A percentile compares a stretch with the other conserved stretches of the same genome.
Conservation (phyloP, 1,140 invertebrate species). For the Sycophaga agraensis region DNA sequence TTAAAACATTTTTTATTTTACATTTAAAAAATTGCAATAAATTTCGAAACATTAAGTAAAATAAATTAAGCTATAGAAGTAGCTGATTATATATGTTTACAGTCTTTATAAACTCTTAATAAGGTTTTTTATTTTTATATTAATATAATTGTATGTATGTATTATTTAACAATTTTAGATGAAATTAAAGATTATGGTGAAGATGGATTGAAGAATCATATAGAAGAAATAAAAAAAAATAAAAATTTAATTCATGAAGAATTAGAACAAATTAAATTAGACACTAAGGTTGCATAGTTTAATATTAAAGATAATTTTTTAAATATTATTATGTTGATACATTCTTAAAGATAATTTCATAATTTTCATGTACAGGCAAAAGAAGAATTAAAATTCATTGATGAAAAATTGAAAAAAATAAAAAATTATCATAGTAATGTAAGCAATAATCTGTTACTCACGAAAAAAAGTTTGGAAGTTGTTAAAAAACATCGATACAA, state of each 20-base stretch:
- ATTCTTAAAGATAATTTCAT: neutral
- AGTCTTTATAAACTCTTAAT: too few species aligned
- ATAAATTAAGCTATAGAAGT: too few species aligned
- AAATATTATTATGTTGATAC: neutral
- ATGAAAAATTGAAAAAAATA: conserved; percentile 66
- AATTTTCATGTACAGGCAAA: conserved; percentile 53
- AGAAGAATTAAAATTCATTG: neutral
- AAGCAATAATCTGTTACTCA: conserved; percentile 79
- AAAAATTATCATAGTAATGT: conserved; percentile 87
- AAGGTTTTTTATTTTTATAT: too few species aligned
- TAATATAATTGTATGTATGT: too few species aligned
- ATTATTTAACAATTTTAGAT: too few species aligned
- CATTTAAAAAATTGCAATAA: too few species aligned
- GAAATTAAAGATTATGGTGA: neutral
- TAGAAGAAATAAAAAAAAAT: conserved; percentile 75
- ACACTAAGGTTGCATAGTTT: conserved; percentile 1
- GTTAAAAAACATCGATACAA: conserved; percentile 86
- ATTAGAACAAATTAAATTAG: neutral
- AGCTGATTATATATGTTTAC: too few species aligned
- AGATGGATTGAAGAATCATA: conserved; percentile 68
- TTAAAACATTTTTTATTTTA: too few species aligned
- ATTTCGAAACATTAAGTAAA: too few species aligned
- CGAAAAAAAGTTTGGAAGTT: conserved; percentile 86
- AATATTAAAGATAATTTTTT: too few species aligned
- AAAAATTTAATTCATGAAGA: neutral